Conservation (phyloP, 2,797 vertebrate species). For the Eulemur mongoz region DNA sequence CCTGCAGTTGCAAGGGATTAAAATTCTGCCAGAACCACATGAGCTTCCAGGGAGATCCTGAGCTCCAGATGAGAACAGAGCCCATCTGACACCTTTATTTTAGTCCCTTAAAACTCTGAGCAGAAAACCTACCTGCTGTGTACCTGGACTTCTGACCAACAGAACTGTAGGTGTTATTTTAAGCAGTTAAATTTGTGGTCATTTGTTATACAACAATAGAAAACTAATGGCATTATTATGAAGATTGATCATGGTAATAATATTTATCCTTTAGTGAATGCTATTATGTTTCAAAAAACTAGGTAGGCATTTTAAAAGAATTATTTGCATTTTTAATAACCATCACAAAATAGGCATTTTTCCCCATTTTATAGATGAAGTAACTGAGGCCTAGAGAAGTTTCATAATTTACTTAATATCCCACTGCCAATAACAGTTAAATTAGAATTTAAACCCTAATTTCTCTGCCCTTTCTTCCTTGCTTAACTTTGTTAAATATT, state of each 20-base stretch:
- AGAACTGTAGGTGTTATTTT: neutral
- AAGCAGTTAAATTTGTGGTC: neutral
- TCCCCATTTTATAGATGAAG: neutral
- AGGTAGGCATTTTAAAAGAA: neutral
- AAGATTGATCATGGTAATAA: slow-evolving; percentile 1
- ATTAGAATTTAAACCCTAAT: neutral
- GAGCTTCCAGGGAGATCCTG: neutral
- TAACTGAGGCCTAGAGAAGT: neutral
- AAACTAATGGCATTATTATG: neutral
- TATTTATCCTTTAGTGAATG: neutral
- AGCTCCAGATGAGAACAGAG: neutral
- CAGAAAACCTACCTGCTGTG: neutral
- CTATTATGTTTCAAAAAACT: neutral
- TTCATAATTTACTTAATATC: neutral
- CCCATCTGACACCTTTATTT: neutral
- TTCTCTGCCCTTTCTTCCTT: neutral
- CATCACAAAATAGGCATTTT: neutral
- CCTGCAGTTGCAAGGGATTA: neutral
- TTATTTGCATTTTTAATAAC: neutral
- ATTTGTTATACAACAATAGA: neutral
- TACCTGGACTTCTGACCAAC: neutral
- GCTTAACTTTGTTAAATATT: neutral
- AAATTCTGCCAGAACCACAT: neutral
- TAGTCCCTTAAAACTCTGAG: neutral
- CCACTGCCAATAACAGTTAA: neutral